phyloP scores from a whole-genome alignment of 2,797 vertebrate genomes.

The Macropus fuliginosus region DNA sequence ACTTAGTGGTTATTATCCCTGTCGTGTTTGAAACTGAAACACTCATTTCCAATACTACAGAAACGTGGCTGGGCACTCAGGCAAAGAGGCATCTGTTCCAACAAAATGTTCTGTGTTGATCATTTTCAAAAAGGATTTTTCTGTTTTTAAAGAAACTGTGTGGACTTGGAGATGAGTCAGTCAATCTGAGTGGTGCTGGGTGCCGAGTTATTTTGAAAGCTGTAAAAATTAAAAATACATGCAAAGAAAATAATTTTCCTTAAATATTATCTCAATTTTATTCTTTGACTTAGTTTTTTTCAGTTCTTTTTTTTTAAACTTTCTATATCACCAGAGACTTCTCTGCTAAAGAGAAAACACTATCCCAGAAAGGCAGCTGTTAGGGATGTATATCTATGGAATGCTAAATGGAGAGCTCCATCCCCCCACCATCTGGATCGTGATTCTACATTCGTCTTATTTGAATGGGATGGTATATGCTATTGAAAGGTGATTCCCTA shows the following conservation, averaged over 20 bases:
- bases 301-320: conserved; percentile 79
- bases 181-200: conserved; percentile 82
- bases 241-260: conserved; percentile 83
- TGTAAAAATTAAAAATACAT: conserved; percentile 85
- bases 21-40: conserved; percentile 81
- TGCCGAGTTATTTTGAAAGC: conserved; percentile 82
- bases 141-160: conserved; percentile 85
- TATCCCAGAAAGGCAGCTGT: conserved; percentile 72
- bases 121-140: conserved; percentile 82
- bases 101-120: conserved; percentile 86
- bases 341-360: conserved; percentile 70
- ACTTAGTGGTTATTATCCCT: conserved; percentile 79
- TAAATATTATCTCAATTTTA: conserved; percentile 84
- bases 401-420: conserved; percentile 42
- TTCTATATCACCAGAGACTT: conserved; percentile 76
- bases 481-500: conserved; percentile 22
- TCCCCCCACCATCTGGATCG: background rate
- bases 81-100: conserved; percentile 85
- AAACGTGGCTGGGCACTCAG: conserved; percentile 83
- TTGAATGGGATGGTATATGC: conserved; percentile 4
- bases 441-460: conserved; percentile 16
- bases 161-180: conserved; percentile 84
- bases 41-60: conserved; percentile 83
- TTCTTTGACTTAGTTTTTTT: conserved; percentile 82
- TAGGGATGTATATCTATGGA: conserved; percentile 58